Evolutionary conservation across 2,888 invertebrate species (phyloP).

Genomic region (Conops quadrifasciatus): DNA sequence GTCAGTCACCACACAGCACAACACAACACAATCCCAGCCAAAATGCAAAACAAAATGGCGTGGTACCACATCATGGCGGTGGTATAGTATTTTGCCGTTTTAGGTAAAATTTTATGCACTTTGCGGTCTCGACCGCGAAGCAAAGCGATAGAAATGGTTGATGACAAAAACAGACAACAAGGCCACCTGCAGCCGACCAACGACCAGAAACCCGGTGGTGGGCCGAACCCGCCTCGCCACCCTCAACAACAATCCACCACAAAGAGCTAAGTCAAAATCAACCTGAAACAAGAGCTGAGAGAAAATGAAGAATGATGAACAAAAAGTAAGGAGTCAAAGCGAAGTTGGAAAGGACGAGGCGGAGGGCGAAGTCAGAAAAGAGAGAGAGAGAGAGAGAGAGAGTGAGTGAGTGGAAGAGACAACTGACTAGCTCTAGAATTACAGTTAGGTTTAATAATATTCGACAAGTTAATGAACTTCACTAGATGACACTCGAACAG

Average conservation of each 20-base stretch:
- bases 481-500: slow-evolving; percentile 19
- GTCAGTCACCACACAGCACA: neutral
- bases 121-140: slow-evolving; percentile 14
- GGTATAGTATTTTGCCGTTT: slow-evolving; percentile 24
- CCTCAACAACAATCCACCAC: no score
- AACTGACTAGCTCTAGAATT: slow-evolving; percentile 15
- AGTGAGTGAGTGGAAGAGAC: neutral
- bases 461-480: slow-evolving; percentile 39
- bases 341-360: neutral
- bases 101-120: slow-evolving; percentile 29
- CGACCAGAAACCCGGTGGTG: neutral
- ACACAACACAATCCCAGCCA: neutral
- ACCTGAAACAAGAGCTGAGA: no score
- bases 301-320: neutral
- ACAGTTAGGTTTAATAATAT: slow-evolving; percentile 35
- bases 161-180: slow-evolving; percentile 8
- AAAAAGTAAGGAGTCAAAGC: neutral
- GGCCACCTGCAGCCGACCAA: slow-evolving; percentile 22
- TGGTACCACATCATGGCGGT: slow-evolving; percentile 32
- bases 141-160: neutral
- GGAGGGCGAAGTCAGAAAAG: neutral
- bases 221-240: no score
- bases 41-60: slow-evolving; percentile 26
- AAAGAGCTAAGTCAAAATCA: no score
- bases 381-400: neutral